A percentile compares a stretch with the other conserved stretches of the same genome.
Conservation (phyloP, 2,797 vertebrate species). For the Lepilemur septentrionalis region DNA sequence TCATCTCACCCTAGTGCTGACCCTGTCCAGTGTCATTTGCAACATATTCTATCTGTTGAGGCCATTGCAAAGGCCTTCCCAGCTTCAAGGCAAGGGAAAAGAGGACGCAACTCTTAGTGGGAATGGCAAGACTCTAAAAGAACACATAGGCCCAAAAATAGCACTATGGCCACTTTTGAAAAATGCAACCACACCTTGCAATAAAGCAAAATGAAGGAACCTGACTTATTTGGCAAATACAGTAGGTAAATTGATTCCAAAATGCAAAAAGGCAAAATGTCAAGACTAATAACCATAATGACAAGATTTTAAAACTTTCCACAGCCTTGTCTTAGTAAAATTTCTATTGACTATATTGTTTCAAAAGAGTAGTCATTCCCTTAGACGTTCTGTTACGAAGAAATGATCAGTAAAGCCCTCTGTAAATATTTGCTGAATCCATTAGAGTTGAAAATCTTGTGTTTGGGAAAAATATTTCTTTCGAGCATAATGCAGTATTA, state of each 20-base stretch:
- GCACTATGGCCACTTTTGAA: background rate
- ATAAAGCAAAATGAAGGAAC: background rate
- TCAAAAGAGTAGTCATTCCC: background rate
- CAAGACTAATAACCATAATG: background rate
- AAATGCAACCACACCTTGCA: background rate
- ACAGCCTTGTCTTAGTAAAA: background rate
- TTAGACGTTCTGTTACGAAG: background rate
- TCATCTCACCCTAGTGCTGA: background rate
- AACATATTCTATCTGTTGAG: background rate
- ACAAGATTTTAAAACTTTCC: background rate
- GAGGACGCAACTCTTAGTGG: background rate
- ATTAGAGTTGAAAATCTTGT: background rate
- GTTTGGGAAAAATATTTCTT: background rate
- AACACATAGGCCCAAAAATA: background rate
- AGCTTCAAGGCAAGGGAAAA: background rate
- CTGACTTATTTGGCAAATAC: background rate
- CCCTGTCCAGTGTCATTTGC: background rate
- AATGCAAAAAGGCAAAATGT: background rate
- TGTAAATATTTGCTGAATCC: background rate
- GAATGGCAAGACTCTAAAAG: background rate
- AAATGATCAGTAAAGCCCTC: background rate
- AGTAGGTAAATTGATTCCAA: background rate
- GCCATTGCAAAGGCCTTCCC: background rate
- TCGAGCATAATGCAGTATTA: background rate
- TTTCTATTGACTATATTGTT: background rate